These are phyloP conservation scores for Neopipo cinnamomea DNA, from an alignment of 2,113 vertebrate genomes.

Conservation along the genomic window DNA sequence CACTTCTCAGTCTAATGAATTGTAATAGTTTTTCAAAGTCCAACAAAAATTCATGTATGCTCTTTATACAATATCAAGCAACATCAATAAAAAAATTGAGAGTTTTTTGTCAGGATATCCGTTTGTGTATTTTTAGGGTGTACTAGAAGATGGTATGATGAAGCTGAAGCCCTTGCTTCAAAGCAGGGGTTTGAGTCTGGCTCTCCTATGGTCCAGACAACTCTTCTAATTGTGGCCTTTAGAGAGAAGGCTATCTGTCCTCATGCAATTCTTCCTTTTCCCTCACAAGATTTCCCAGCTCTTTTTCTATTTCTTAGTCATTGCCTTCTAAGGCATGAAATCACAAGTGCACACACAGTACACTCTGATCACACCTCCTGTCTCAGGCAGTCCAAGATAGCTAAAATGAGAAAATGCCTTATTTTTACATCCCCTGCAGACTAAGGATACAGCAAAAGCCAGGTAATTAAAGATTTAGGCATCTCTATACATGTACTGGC, in stretches of 20 bases:
- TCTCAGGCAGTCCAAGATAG: neutral
- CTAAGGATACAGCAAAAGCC: neutral
- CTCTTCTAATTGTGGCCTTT: neutral
- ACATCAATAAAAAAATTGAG: neutral
- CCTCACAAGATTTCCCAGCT: neutral
- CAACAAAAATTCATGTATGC: neutral
- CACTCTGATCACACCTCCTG: neutral
- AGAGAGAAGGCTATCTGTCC: neutral
- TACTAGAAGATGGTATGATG: neutral
- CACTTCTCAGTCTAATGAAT: neutral
- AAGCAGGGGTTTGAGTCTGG: neutral
- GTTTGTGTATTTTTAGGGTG: neutral
- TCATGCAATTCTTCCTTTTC: neutral
- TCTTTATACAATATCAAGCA: neutral
- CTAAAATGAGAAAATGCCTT: constrained; percentile 6
- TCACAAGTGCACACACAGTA: neutral
- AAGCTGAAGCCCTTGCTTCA: neutral
- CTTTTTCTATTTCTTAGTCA: neutral
- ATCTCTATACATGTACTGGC: neutral
- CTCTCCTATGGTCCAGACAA: neutral
- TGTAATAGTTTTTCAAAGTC: neutral
- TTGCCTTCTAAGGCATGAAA: neutral
- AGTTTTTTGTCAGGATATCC: neutral
- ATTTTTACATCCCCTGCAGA: neutral
- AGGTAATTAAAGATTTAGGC: constrained; percentile 32